Conservation (phyloP, 2,113 vertebrate genomes). For the Telmatochromis sp. region DNA sequence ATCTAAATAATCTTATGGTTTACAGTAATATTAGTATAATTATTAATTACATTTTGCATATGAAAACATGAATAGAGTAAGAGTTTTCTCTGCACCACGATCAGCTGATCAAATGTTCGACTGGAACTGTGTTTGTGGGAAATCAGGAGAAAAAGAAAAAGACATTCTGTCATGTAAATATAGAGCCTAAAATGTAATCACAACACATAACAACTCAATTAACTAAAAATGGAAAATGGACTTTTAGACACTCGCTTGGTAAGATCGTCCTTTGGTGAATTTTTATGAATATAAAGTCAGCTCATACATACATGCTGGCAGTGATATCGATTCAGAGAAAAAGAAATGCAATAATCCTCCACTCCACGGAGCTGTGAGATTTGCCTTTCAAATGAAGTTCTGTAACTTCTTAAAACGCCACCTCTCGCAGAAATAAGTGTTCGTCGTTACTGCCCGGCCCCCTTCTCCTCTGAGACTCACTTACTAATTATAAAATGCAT, state of each 20-base stretch:
- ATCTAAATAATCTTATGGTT: neutral
- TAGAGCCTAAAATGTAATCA: neutral
- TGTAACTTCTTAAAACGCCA: conserved; percentile 27
- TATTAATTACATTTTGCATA: neutral
- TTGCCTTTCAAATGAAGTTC: conserved; percentile 60
- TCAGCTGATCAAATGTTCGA: neutral
- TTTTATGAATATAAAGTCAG: neutral
- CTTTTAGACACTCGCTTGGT: neutral
- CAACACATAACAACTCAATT: neutral
- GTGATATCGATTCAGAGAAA: neutral
- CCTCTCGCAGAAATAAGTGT: conserved; percentile 12
- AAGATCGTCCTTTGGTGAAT: neutral
- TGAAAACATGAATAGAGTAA: neutral
- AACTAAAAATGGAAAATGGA: neutral
- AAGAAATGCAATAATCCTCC: neutral
- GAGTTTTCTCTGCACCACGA: neutral
- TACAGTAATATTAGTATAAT: neutral
- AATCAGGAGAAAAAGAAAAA: neutral
- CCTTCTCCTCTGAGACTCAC: conserved; percentile 31
- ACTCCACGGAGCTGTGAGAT: conserved; percentile 1
- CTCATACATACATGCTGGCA: neutral
- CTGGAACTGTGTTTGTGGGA: neutral
- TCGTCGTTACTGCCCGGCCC: neutral
- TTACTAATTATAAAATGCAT: conserved; percentile 73
- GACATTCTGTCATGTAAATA: neutral